Conservation (phyloP, 2,888 invertebrate species). For the Thecophora atra region DNA sequence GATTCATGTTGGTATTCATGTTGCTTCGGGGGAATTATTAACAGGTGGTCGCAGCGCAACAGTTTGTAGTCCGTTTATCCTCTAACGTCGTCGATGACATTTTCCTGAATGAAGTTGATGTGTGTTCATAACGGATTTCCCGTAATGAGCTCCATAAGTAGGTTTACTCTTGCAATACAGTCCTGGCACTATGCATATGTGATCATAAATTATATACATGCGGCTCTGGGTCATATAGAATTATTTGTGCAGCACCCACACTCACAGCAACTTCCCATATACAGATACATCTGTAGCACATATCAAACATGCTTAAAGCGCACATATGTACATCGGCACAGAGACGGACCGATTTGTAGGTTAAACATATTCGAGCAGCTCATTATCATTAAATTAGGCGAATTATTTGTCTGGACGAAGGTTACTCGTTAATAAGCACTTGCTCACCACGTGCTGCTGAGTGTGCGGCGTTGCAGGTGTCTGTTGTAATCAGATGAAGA, state of each 20-base stretch:
- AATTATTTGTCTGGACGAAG: slow-evolving; percentile 39
- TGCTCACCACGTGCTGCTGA: background rate
- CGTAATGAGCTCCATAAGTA: slow-evolving; percentile 35
- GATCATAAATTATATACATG: background rate
- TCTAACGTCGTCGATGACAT: slow-evolving; percentile 21
- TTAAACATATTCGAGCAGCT: slow-evolving; percentile 39
- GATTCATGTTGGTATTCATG: too few relatives aligned
- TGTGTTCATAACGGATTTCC: slow-evolving; percentile 38
- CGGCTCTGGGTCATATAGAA: slow-evolving; percentile 3
- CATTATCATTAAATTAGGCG: slow-evolving; percentile 43
- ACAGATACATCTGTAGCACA: slow-evolving; percentile 13
- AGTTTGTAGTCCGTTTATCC: background rate
- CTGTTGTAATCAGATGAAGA: background rate
- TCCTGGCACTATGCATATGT: background rate
- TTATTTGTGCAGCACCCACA: slow-evolving; percentile 21
- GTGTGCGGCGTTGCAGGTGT: slow-evolving; percentile 4
- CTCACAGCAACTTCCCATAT: slow-evolving; percentile 31
- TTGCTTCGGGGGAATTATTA: background rate
- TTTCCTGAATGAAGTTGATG: slow-evolving; percentile 32
- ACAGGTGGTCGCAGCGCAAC: slow-evolving; percentile 2
- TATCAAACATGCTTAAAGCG: too few relatives aligned
- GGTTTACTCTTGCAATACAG: background rate
- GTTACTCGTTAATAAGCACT: background rate
- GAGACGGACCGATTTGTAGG: slow-evolving; percentile 31
- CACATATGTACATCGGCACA: background rate